These are phyloP conservation scores for Datnioides undecimradiatus DNA, from an alignment of 2,113 vertebrate species.

Conservation along the genomic window DNA sequence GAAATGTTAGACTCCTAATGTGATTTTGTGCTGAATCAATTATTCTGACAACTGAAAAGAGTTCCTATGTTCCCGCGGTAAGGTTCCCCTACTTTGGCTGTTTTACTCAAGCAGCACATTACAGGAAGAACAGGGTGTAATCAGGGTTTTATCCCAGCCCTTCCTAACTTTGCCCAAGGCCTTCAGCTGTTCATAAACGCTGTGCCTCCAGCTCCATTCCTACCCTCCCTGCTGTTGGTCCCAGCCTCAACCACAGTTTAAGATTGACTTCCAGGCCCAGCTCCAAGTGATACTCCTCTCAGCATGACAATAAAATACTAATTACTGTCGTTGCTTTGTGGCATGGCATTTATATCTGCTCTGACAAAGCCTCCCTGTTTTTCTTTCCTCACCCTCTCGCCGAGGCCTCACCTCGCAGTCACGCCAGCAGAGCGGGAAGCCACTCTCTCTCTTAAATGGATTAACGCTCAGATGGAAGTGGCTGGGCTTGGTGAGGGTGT, in stretches of 20 bases:
- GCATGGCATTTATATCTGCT: slow-evolving; percentile 53
- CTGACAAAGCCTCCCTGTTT: slow-evolving; percentile 36
- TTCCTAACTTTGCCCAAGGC: slow-evolving; percentile 40
- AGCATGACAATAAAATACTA: slow-evolving; percentile 49
- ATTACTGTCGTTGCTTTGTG: slow-evolving; percentile 54
- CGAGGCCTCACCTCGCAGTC: slow-evolving; percentile 48
- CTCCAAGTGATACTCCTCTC: slow-evolving; percentile 17
- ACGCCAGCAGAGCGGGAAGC: slow-evolving; percentile 52
- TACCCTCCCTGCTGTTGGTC: not conserved
- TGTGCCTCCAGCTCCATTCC: slow-evolving; percentile 24
- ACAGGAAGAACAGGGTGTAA: not conserved
- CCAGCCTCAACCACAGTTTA: not conserved
- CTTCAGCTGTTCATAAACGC: slow-evolving; percentile 15
- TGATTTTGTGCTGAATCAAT: too few species aligned
- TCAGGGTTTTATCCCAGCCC: not conserved
- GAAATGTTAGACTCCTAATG: too few species aligned
- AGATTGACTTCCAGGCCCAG: slow-evolving; percentile 6
- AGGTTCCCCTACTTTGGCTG: not conserved
- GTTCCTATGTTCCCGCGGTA: too few species aligned
- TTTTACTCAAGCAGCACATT: slow-evolving; percentile 2
- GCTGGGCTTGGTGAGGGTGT: slow-evolving; percentile 45
- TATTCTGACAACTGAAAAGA: not conserved
- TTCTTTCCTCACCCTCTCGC: slow-evolving; percentile 2
- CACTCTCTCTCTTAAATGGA: slow-evolving; percentile 71
- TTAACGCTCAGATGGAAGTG: slow-evolving; percentile 74